Conservation (phyloP, 2,888 invertebrate species). For the Drosophila tanythrix region DNA sequence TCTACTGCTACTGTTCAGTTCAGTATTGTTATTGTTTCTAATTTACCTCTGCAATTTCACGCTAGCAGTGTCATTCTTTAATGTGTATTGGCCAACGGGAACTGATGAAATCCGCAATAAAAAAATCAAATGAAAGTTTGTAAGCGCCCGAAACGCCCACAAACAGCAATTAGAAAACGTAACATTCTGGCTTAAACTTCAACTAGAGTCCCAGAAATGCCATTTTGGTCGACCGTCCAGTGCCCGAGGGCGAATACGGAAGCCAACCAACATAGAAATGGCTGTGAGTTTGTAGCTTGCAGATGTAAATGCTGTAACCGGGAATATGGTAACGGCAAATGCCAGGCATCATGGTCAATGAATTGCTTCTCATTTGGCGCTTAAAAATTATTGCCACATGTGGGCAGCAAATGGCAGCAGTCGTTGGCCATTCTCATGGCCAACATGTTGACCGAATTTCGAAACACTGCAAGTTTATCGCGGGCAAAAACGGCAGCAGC, state of each 20-base stretch:
- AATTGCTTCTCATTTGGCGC: conserved; percentile 80
- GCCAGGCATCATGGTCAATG: conserved; percentile 79
- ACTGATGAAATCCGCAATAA: conserved; percentile 26
- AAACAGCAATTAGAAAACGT: conserved; percentile 64
- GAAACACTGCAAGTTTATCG: conserved; percentile 76
- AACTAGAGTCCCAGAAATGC: conserved; percentile 53
- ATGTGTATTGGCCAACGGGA: conserved; percentile 11
- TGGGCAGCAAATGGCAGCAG: conserved; percentile 64
- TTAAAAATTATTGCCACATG: conserved; percentile 80
- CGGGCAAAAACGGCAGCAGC: conserved; percentile 51
- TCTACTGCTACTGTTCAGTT: not conserved
- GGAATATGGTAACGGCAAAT: conserved; percentile 61
- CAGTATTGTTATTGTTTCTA: not conserved
- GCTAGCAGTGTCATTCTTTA: conserved; percentile 8
- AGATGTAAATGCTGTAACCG: conserved; percentile 52
- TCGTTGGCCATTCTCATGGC: conserved; percentile 51
- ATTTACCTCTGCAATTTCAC: conserved; percentile 29
- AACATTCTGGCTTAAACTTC: conserved; percentile 46
- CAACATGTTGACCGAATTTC: conserved; percentile 75
- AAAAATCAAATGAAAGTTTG: conserved; percentile 31
- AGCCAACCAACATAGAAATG: conserved; percentile 6
- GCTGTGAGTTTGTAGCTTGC: conserved; percentile 23
- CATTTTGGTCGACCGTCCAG: conserved; percentile 50
- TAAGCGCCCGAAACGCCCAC: conserved; percentile 45
- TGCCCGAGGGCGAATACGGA: conserved; percentile 12